Evolutionary conservation across 2,797 vertebrate species (phyloP).

Genomic region (Acanthis flammea): DNA sequence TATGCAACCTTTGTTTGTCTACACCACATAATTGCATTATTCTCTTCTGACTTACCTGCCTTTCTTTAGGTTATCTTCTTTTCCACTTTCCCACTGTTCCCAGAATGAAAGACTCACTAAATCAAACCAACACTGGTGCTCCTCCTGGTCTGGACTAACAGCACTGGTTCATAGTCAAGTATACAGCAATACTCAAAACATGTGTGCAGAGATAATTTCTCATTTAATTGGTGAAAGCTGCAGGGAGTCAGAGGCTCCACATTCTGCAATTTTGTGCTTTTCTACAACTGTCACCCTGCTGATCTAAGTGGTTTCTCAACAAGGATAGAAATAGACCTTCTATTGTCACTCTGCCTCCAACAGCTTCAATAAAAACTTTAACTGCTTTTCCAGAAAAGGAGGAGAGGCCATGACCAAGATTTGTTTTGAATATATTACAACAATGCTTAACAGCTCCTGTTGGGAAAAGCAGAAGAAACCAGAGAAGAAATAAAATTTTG

Average conservation of each 20-base stretch:
- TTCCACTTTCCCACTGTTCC: background rate
- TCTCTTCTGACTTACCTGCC: background rate
- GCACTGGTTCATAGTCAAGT: background rate
- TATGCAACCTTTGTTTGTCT: background rate
- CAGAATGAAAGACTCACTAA: background rate
- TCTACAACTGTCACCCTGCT: background rate
- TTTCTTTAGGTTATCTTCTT: background rate
- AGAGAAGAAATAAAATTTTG: background rate
- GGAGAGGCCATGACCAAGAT: background rate
- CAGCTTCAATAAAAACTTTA: background rate
- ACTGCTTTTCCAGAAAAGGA: slow-evolving; percentile 2
- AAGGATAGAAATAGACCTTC: background rate
- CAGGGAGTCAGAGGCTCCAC: background rate
- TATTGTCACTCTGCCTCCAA: background rate
- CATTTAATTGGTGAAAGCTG: background rate
- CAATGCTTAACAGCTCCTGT: background rate
- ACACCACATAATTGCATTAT: background rate
- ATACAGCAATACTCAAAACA: background rate
- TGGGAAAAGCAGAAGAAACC: background rate
- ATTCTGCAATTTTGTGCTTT: background rate
- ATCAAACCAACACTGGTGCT: background rate
- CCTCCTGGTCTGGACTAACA: background rate
- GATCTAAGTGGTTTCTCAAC: background rate
- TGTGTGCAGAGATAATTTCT: background rate
- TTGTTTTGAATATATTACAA: background rate